Evolutionary conservation across 1,140 invertebrate genomes (phyloP), one percentile per base, ranked within the genome.

Genomic region (Prorops nasuta): DNA sequence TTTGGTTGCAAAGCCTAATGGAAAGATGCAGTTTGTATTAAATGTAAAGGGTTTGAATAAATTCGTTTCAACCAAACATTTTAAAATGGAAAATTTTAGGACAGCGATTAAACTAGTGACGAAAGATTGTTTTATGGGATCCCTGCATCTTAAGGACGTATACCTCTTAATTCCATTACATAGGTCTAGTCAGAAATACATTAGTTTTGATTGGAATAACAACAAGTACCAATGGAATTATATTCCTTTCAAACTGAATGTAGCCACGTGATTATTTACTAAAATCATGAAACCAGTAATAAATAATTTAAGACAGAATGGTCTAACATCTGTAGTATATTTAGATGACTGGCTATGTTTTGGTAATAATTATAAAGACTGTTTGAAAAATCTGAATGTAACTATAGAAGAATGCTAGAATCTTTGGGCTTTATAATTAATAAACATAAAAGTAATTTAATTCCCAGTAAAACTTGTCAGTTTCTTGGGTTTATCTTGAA

Each of bases 281-380:
- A 67, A 66, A 49, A 31, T 67, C 1, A 49, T 67, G 49, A 57
- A 56, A 47, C 61, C 63, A 1, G 44, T 62, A 9, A 20, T 63
- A n/a, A 32, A 41, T 10, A 36, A 49, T 32, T 20, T 63, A 7
- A 34, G 54, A 42, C 2, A 51, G 36, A 35, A 42, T 42, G 50
- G 51, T 9, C 44, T 51, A 17, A 1, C 51, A 34, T 56, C 57
- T 8, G 61, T 70, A 9, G 47, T 58, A 16, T 69, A 67, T 49
- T 41, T 67, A 28, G 64, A 67, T 47, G 64, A 67, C 34, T 53
- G 63, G 32, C 40, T 66, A 2, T 44, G 64, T 8, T 38, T 67
- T 17, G 56, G 58, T 9, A 31, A 60, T 31, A 43, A 44, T 8
- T 45, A 31, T 6, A 3, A 28, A 9, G 21, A 51, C 3, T 53